Percentiles rank a stretch among this genome's conserved stretches.
Conservation (phyloP, 2,888 invertebrate genomes). For the Chydorus sphaericus region DNA sequence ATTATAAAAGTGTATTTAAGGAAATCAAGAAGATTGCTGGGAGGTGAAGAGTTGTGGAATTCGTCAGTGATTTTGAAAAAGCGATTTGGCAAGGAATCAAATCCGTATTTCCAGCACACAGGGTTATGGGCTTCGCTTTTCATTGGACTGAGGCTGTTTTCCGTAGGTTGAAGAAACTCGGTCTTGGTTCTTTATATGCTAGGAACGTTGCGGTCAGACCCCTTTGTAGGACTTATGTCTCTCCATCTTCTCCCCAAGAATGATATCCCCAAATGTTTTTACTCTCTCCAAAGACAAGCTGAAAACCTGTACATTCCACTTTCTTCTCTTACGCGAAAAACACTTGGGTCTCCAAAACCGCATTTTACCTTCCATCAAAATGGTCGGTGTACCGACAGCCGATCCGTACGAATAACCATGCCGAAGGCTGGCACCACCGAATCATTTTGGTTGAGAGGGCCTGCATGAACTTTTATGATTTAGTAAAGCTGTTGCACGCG, state of each 20-base stretch:
- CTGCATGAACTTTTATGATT: too few species aligned
- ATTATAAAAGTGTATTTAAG: background rate
- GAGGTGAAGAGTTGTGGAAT: background rate
- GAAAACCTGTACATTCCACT: too few species aligned
- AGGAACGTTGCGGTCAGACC: background rate
- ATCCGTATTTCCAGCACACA: background rate
- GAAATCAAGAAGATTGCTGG: background rate
- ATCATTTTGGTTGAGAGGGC: too few species aligned
- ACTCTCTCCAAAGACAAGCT: too few species aligned
- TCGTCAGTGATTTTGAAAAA: background rate
- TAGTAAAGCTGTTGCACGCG: too few species aligned
- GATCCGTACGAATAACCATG: too few species aligned
- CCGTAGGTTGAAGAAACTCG: background rate
- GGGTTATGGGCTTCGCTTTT: background rate
- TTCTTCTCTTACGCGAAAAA: too few species aligned
- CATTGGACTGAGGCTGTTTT: constrained; percentile 1
- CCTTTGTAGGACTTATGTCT: too few species aligned
- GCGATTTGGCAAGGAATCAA: background rate
- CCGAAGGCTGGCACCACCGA: too few species aligned
- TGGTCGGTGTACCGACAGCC: too few species aligned
- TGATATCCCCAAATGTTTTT: background rate
- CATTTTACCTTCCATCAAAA: too few species aligned
- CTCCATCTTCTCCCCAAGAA: constrained; percentile 3
- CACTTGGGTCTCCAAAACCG: too few species aligned
- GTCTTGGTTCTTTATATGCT: background rate